phyloP scores from a whole-genome alignment of 2,797 vertebrate species.

The Neoniphon sammara region DNA sequence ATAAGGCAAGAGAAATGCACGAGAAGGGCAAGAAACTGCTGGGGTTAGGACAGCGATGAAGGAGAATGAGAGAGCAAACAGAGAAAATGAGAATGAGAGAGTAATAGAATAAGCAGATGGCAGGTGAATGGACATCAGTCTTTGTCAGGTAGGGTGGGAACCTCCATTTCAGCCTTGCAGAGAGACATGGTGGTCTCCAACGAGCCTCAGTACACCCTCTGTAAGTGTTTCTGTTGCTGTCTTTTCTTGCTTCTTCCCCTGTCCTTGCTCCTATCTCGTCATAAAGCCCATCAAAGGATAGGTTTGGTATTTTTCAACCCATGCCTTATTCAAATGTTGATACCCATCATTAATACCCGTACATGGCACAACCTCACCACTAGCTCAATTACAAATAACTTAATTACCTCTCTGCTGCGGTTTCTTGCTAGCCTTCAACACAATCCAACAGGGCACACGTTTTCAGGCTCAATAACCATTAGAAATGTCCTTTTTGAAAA shows the following conservation, averaged over 20 bases:
- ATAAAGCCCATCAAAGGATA: neutral
- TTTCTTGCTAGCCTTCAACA: too few species aligned
- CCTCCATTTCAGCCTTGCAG: slow-evolving; percentile 6
- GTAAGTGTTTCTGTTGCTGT: neutral
- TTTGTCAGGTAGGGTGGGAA: slow-evolving; percentile 12
- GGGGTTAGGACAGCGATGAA: neutral
- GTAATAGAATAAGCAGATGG: neutral
- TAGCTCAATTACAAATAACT: too few species aligned
- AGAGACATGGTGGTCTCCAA: slow-evolving; percentile 4
- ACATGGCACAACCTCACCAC: too few species aligned
- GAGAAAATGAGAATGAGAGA: neutral
- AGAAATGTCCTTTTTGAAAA: too few species aligned
- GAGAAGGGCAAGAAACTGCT: neutral
- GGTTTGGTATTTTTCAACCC: neutral
- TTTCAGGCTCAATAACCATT: too few species aligned
- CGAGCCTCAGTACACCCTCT: neutral
- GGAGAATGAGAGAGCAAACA: neutral
- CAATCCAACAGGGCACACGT: too few species aligned
- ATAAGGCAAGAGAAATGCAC: neutral
- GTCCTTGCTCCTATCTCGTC: too few species aligned
- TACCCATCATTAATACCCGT: too few species aligned
- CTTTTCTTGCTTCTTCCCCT: too few species aligned
- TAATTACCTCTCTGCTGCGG: too few species aligned
- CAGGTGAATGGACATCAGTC: slow-evolving; percentile 23
- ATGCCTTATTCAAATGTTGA: too few species aligned